Base-by-base conservation (phyloP, 2,888 invertebrate species). In the Lordiphosa andalusiaca region DNA sequence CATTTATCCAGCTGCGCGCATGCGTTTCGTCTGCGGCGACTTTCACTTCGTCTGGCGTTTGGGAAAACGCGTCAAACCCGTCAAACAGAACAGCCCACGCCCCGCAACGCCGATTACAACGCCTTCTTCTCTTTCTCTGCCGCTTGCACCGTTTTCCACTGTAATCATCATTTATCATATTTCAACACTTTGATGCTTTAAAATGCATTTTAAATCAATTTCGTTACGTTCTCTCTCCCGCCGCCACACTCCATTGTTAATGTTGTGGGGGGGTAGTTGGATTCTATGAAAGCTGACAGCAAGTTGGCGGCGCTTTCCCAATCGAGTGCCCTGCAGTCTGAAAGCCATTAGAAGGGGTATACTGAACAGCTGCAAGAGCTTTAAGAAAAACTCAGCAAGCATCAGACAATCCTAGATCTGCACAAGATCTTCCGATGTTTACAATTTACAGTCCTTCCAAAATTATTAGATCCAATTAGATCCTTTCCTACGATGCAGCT, bases 171-270 rank as follows among this genome's bases (percentile, higher is more conserved):
- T 86, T 84, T 65, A 84, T 86, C 80, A 85, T 80, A 71, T 86
- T 80, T 74, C 77, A 84, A 84, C 84, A 84, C 84, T 73, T 83
- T 81, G 73, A 73, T 71, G 78, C 76, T 71, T 85, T 76, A 84
- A 77, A 76, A 76, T 76, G 75, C 75, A 84, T 84, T 86, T 73
- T 70, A 76, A 85, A 85, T 86, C 78, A 80, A 86, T 86, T 85
- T 83, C 61, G 81, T 70, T 75, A 66, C 73, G 58, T 69, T 73
- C 37, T 19, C 35, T 19, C 41, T 16, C 30, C 41, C 10, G 6
- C 13, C 30, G 10, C n/a, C 13, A 1, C 19, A 12, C 33, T 13
- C 6, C 13, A 50, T 44, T 36, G 53, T 30, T 19, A n/a, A n/a
- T n/a, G 6, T 23, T 6, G 44, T 16, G 30, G 25, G 6, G 9